These are phyloP conservation scores for Camelus dromedarius DNA, from an alignment of 2,113 vertebrate genomes.

Conservation along the genomic window DNA sequence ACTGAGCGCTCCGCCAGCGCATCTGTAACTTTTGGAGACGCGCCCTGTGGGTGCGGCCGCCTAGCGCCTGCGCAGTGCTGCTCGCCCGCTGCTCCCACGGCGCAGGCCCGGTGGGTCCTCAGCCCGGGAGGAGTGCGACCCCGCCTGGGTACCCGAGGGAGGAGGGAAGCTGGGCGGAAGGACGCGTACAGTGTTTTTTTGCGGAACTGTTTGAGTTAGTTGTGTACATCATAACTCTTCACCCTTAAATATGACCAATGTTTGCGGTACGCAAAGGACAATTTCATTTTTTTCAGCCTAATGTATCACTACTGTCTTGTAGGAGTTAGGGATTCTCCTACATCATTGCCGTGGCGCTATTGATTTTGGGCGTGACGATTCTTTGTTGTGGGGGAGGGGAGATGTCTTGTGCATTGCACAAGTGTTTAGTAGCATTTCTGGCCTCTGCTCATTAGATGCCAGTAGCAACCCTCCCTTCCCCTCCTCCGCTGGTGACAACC, in stretches of 20 bases:
- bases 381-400: not conserved
- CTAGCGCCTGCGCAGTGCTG: slow-evolving; percentile 42
- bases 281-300: not conserved
- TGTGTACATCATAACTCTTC: not conserved
- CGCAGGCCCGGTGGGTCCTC: not conserved
- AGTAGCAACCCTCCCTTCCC: not conserved
- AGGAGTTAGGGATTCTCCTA: not conserved
- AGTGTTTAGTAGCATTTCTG: not conserved
- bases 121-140: rapidly evolving
- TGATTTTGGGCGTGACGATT: not conserved
- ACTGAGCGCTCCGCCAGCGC: rapidly evolving
- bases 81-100: not conserved
- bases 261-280: not conserved
- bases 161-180: not conserved
- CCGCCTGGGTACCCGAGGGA: rapidly evolving
- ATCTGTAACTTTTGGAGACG: not conserved
- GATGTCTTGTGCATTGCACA: too few species aligned
- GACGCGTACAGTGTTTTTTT: rapidly evolving
- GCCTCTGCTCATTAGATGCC: not conserved
- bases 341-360: rapidly evolving
- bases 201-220: not conserved
- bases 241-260: not conserved
- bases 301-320: not conserved
- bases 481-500: not conserved
- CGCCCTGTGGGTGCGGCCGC: not conserved